Evolutionary conservation across 2,888 invertebrate species (phyloP).

Genomic region (Himalopsyche tibetana): DNA sequence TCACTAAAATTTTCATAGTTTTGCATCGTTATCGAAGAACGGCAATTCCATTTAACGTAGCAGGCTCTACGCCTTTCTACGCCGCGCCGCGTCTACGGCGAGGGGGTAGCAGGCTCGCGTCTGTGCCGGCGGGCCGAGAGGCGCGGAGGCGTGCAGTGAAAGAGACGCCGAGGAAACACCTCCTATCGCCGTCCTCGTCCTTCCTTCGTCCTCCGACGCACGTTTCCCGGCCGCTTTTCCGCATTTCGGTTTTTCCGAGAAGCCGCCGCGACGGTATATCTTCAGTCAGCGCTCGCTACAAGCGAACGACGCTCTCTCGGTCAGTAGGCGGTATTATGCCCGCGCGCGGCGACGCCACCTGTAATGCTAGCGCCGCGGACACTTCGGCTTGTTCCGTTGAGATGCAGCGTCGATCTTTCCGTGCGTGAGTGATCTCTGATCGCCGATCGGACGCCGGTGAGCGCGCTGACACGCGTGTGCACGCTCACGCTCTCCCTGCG

Average conservation of each 20-base stretch:
- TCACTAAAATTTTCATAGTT: slow-evolving; percentile 9
- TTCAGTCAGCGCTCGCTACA: slow-evolving; percentile 27
- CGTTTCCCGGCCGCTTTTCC: slow-evolving; percentile 42
- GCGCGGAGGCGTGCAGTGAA: slow-evolving; percentile 43
- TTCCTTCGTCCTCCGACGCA: slow-evolving; percentile 33
- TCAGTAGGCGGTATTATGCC: slow-evolving; percentile 38
- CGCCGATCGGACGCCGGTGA: slow-evolving; percentile 21
- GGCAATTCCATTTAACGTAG: slow-evolving; percentile 39
- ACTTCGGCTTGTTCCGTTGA: not conserved
- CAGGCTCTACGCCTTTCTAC: not conserved
- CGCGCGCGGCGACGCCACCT: slow-evolving; percentile 35
- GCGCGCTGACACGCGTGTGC: slow-evolving; percentile 50
- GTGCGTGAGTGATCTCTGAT: slow-evolving; percentile 39
- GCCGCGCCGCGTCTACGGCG: slow-evolving; percentile 14
- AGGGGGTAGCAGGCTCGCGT: slow-evolving; percentile 36
- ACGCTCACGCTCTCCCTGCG: slow-evolving; percentile 47
- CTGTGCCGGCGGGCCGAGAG: slow-evolving; percentile 41
- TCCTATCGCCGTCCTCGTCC: slow-evolving; percentile 34
- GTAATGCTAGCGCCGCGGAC: slow-evolving; percentile 28
- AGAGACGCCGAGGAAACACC: slow-evolving; percentile 32
- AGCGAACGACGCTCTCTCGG: slow-evolving; percentile 35
- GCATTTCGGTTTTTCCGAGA: slow-evolving; percentile 40
- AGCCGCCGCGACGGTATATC: slow-evolving; percentile 32
- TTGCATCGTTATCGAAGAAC: slow-evolving; percentile 36
- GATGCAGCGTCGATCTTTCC: not conserved